Percentiles rank a stretch among this genome's conserved stretches.
phyloP scores from a whole-genome alignment of 2,888 invertebrate species.

The Coleophora deauratella region DNA sequence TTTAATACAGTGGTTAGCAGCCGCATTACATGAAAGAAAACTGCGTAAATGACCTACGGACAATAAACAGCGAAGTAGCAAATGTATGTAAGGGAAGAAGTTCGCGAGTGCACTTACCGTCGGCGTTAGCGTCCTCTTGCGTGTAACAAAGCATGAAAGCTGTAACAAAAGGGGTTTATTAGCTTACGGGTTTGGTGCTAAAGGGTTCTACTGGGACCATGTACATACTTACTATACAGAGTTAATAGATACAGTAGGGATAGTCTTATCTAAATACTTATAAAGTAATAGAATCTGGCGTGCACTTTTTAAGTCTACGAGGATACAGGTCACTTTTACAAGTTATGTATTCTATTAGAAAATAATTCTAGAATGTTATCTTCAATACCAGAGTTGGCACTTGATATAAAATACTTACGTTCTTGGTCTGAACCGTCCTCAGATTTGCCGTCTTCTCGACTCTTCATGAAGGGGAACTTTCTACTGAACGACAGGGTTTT shows the following conservation, averaged over 20 bases:
- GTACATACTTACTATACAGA: neutral
- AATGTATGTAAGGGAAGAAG: constrained; percentile 26
- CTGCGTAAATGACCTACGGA: constrained; percentile 43
- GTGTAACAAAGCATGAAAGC: constrained; percentile 97
- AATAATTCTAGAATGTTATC: no score
- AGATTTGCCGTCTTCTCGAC: constrained; percentile 95
- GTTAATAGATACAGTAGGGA: neutral
- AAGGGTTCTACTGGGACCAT: neutral
- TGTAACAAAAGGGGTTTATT: constrained; percentile 77
- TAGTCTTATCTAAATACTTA: no score
- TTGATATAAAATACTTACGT: constrained; percentile 81
- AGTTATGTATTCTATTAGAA: no score
- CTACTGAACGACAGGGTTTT: constrained; percentile 99
- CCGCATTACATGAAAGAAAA: constrained; percentile 44
- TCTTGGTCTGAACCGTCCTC: constrained; percentile 98
- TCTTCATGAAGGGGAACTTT: constrained; percentile 99
- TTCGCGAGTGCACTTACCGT: constrained; percentile 79
- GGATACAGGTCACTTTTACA: no score
- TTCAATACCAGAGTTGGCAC: no score
- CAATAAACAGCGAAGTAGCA: constrained; percentile 55
- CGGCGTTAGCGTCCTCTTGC: constrained; percentile 91
- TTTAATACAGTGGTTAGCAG: constrained; percentile 51
- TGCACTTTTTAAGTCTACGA: no score
- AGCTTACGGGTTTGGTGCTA: constrained; percentile 21
- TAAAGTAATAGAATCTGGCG: no score